phyloP scores from a whole-genome alignment of 2,797 vertebrate genomes.

The Cuculus canorus region DNA sequence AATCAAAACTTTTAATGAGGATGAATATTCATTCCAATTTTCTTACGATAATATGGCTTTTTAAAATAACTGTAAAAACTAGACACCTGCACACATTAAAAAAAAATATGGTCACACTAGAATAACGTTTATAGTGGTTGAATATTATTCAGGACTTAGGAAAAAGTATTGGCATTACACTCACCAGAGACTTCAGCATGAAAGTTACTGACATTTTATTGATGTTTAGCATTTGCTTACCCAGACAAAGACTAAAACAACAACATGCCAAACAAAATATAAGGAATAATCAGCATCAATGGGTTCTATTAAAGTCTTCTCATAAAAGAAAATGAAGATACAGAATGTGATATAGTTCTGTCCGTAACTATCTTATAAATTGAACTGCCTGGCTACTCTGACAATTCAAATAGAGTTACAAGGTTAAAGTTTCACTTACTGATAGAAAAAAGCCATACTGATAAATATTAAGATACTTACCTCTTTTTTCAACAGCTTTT shows the following conservation, averaged over 20 bases:
- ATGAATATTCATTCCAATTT: slow-evolving; percentile 25
- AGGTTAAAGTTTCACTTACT: not conserved
- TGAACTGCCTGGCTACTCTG: slow-evolving; percentile 6
- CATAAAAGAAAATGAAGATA: slow-evolving; percentile 57
- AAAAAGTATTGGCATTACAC: slow-evolving; percentile 42
- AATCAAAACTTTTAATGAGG: slow-evolving; percentile 60
- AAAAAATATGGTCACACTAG: not conserved
- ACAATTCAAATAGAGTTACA: not conserved
- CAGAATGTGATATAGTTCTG: slow-evolving; percentile 37
- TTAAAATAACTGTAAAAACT: slow-evolving; percentile 52
- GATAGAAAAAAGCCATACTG: not conserved
- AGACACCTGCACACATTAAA: not conserved
- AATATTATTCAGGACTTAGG: slow-evolving; percentile 45
- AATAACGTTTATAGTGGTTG: slow-evolving; percentile 48
- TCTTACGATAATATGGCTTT: not conserved
- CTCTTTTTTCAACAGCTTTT: slow-evolving; percentile 88
- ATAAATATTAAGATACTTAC: slow-evolving; percentile 74
- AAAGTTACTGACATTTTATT: slow-evolving; percentile 69
- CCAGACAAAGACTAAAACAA: slow-evolving; percentile 67
- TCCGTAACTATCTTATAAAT: slow-evolving; percentile 26
- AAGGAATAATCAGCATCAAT: slow-evolving; percentile 50
- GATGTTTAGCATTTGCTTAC: slow-evolving; percentile 64
- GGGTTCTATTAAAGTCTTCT: slow-evolving; percentile 49
- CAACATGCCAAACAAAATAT: slow-evolving; percentile 66
- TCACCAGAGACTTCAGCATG: slow-evolving; percentile 33